These are phyloP conservation scores for Scaptomyza parva DNA, from an alignment of 2,888 invertebrate genomes.

Conservation along the genomic window DNA sequence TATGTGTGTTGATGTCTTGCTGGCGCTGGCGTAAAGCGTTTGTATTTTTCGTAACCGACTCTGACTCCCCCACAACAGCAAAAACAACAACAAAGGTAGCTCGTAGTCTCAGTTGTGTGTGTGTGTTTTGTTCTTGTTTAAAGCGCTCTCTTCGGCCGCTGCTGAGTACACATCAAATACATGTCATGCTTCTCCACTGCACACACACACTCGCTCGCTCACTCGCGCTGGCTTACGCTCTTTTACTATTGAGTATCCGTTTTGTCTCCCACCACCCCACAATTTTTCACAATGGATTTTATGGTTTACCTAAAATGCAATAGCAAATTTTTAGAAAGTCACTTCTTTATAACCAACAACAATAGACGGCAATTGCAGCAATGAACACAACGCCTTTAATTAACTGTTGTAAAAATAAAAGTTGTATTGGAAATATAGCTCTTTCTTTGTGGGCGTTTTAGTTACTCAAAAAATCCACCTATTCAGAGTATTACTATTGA, in stretches of 20 bases:
- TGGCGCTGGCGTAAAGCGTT: conserved; percentile 15
- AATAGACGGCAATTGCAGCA: conserved; percentile 19
- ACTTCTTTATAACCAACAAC: conserved; percentile 7
- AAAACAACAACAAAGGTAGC: conserved; percentile 37
- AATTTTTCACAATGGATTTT: conserved; percentile 80
- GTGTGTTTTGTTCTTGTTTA: conserved; percentile 62
- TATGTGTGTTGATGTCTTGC: conserved; percentile 12
- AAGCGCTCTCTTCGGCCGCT: conserved; percentile 67
- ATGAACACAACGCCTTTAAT: conserved; percentile 14
- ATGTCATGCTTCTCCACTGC: conserved; percentile 59
- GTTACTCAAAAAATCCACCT: conserved; percentile 35
- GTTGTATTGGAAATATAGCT: conserved; percentile 30
- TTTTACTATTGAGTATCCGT: conserved; percentile 76
- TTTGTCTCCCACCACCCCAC: conserved; percentile 82
- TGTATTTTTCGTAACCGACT: conserved; percentile 60
- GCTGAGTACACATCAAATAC: conserved; percentile 70
- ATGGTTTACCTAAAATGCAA: conserved; percentile 73
- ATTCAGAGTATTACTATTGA: conserved; percentile 30
- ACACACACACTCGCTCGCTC: conserved; percentile 56
- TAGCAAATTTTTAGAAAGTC: conserved; percentile 39
- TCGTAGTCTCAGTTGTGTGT: conserved; percentile 41
- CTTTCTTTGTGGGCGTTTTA: conserved; percentile 52
- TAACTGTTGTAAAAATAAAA: conserved; percentile 23
- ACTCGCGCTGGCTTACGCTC: conserved; percentile 56
- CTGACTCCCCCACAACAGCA: conserved; percentile 48